These are phyloP conservation scores for Sarcophaga bullata DNA, from an alignment of 1,140 invertebrate species.

Conservation along the genomic window DNA sequence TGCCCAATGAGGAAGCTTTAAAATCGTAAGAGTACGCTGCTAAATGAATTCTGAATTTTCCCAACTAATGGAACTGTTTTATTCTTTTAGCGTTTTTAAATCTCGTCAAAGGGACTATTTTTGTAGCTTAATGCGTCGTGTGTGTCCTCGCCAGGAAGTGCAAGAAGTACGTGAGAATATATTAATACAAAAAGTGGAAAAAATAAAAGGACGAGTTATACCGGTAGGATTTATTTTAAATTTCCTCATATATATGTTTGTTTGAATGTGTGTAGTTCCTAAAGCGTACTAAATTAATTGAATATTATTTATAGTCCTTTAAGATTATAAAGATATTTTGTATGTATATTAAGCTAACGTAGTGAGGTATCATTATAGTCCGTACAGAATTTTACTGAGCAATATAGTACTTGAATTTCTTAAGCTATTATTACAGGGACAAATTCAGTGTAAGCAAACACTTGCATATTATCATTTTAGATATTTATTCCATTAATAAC, in stretches of 20 bases:
- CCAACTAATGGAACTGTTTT: not conserved
- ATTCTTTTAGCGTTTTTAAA: constrained; percentile 54
- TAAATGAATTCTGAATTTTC: constrained; percentile 8
- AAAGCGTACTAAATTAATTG: not conserved
- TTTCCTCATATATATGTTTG: constrained; percentile 49
- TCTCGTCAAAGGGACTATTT: constrained; percentile 54
- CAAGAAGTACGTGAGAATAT: constrained; percentile 54
- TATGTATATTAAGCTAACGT: too few species aligned
- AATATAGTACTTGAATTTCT: too few species aligned
- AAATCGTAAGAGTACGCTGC: constrained; percentile 52
- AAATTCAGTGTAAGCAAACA: too few species aligned
- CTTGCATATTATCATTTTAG: too few species aligned
- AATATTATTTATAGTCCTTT: not conserved
- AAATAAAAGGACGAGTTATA: constrained; percentile 52
- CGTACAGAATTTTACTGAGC: too few species aligned
- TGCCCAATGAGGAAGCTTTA: constrained; percentile 56
- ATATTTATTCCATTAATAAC: too few species aligned
- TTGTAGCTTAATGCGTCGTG: constrained; percentile 51
- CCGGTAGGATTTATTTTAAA: constrained; percentile 42
- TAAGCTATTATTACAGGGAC: too few species aligned
- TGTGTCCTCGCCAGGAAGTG: constrained; percentile 53
- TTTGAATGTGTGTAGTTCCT: not conserved
- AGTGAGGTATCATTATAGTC: too few species aligned
- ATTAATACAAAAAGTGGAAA: constrained; percentile 51
- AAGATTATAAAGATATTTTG: too few species aligned